Conservation (phyloP, 2,888 invertebrate species). For the Lordiphosa fenestrarum region DNA sequence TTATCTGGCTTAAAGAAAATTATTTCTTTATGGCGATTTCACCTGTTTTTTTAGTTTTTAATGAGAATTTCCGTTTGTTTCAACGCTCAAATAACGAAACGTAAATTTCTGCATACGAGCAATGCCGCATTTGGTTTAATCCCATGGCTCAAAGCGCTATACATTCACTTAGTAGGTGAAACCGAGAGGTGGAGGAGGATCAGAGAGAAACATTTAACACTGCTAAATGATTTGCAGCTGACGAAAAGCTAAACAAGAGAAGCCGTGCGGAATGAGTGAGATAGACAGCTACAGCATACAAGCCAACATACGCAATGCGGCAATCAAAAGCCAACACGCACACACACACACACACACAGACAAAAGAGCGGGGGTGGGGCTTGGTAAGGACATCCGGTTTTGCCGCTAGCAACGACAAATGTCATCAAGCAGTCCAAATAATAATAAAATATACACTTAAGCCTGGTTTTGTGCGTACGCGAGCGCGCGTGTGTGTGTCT, state of each 20-base stretch:
- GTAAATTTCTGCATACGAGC: too few relatives aligned
- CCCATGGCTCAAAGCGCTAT: slow-evolving; percentile 17
- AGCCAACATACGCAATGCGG: slow-evolving; percentile 69
- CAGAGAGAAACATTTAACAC: slow-evolving; percentile 44
- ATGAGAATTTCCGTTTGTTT: too few relatives aligned
- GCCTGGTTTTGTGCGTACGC: slow-evolving; percentile 59
- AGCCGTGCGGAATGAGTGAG: slow-evolving; percentile 7
- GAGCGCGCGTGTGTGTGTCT: slow-evolving; percentile 36
- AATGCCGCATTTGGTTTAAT: background rate
- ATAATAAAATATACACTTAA: slow-evolving; percentile 74
- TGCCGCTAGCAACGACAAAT: slow-evolving; percentile 71
- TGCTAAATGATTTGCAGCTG: slow-evolving; percentile 53
- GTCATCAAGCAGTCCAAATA: slow-evolving; percentile 74
- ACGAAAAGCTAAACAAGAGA: slow-evolving; percentile 42
- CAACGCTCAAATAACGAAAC: too few relatives aligned
- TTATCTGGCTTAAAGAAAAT: too few relatives aligned
- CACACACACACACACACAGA: slow-evolving; percentile 15
- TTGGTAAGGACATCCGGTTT: slow-evolving; percentile 62
- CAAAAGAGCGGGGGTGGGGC: slow-evolving; percentile 17
- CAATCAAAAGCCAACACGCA: slow-evolving; percentile 65
- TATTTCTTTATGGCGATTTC: too few relatives aligned
- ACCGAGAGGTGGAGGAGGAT: slow-evolving; percentile 14
- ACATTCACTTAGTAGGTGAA: background rate
- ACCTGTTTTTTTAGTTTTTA: too few relatives aligned
- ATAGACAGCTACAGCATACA: slow-evolving; percentile 42